Percentiles rank a stretch among this genome's conserved stretches.
These are phyloP conservation scores for Mixornis gularis DNA, from an alignment of 2,113 vertebrate genomes.

Conservation along the genomic window DNA sequence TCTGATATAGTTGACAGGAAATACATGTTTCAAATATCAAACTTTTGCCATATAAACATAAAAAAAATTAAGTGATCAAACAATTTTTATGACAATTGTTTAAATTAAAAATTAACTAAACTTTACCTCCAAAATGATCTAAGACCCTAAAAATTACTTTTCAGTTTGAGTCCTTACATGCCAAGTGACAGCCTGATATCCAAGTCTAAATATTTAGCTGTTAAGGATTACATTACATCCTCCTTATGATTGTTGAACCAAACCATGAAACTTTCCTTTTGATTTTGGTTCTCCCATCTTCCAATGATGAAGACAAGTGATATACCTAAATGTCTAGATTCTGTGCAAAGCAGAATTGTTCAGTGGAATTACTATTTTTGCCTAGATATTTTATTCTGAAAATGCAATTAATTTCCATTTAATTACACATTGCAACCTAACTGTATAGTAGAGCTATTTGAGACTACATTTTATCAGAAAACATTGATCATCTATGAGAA, in stretches of 20 bases:
- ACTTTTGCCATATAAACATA: not conserved
- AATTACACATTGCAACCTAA: not conserved
- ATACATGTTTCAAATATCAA: not conserved
- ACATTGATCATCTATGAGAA: not conserved
- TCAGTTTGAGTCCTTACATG: not conserved
- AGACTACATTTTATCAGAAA: not conserved
- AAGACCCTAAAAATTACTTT: not conserved
- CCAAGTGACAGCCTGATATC: not conserved
- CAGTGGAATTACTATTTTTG: not conserved
- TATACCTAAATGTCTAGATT: not conserved
- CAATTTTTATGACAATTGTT: not conserved
- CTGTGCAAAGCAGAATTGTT: not conserved
- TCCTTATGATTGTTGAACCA: not conserved
- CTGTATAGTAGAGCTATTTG: not conserved
- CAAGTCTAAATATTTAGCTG: not conserved
- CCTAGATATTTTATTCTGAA: not conserved
- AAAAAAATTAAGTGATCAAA: not conserved
- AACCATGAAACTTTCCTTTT: not conserved
- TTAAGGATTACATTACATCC: not conserved
- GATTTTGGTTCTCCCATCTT: not conserved
- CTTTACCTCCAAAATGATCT: constrained; percentile 2
- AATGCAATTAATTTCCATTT: not conserved
- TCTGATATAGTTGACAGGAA: not conserved
- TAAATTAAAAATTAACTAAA: constrained; percentile 10
- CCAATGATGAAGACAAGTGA: not conserved